Percentiles rank a stretch among this genome's conserved stretches.
Evolutionary conservation across 2,797 vertebrate genomes (phyloP).

Genomic region (Propithecus perrieri): DNA sequence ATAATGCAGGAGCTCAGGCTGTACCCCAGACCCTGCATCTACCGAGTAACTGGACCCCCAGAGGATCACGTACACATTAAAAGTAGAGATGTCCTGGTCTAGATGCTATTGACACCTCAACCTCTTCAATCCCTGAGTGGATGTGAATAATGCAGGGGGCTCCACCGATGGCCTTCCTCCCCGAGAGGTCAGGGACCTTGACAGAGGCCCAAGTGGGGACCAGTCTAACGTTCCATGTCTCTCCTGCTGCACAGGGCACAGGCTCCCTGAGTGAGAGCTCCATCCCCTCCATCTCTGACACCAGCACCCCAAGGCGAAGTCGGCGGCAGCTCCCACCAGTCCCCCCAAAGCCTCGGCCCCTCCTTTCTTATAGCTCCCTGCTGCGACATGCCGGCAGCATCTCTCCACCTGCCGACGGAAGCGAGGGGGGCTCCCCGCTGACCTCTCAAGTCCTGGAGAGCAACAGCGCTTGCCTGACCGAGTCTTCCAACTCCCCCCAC

Average conservation of each 20-base stretch:
- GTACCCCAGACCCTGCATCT: not conserved
- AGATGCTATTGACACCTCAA: accelerated
- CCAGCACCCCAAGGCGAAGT: conserved; percentile 91
- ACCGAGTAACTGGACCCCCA: not conserved
- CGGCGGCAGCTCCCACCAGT: conserved; percentile 96
- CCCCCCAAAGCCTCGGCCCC: conserved; percentile 94
- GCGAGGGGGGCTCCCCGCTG: conserved; percentile 85
- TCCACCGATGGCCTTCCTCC: not conserved
- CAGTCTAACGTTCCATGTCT: not conserved
- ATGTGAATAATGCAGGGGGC: too few relatives aligned
- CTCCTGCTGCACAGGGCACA: conserved; percentile 85
- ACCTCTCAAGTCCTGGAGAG: conserved; percentile 81
- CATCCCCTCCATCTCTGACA: conserved; percentile 91
- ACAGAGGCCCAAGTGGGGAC: not conserved
- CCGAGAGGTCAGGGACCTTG: not conserved
- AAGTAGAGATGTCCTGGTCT: not conserved
- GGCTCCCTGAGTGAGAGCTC: conserved; percentile 91
- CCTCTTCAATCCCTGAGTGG: not conserved
- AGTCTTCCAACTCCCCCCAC: conserved; percentile 83
- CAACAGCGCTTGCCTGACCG: conserved; percentile 83
- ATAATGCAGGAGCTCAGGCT: not conserved
- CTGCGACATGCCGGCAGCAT: conserved; percentile 87
- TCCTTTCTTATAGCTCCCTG: conserved; percentile 96
- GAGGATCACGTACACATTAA: accelerated
- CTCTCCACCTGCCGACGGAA: conserved; percentile 85